Base-by-base conservation (phyloP, 1,140 invertebrate species). In the Phthorimaea operculella region DNA sequence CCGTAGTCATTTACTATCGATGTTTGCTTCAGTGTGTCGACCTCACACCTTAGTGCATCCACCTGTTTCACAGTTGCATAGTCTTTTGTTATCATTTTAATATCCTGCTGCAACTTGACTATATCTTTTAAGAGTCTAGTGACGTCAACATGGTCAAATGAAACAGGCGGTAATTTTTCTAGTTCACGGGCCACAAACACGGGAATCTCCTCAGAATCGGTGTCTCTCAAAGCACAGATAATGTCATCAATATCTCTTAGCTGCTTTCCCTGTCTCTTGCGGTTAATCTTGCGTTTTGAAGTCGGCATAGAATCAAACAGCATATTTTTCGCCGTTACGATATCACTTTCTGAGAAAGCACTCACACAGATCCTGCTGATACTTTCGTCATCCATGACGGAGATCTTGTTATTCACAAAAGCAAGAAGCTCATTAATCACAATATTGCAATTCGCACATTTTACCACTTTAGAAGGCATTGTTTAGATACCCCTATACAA, bases 141-240 rank as follows among this genome's bases (percentile, higher is more conserved):
- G 4, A 52, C 51, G n/a, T 52, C 51, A 42, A 52, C 36, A 18
- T 52, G 51, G n/a, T 52, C 51, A 42, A 52, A 52, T 4, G 12
- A n/a, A 36, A 52, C 51, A 12, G 51, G 51, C n/a, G 34, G 51
- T 28, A 52, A 14, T 17, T 52, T 52, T 11, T 52, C 17, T 11
- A 52, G 18, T 6, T 52, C 51, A 5, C 36, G 34, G 11, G 51
- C 51, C 10, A 52, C 51, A n/a, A 50, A 50, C 9, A 50, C 15
- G 18, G 48, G 48, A 50, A 50, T 12, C 10, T 28, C 18, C 21
- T 50, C 48, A 28, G 48, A 14, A 11, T 50, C 12, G 11, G 48
- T 28, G 12, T 14, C 21, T 21, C 15, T 21, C 3, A 50, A 12
- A 6, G 21, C 10, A 11, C 18, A 50, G 11, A 50, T 50, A 28